Percentiles rank a stretch among this genome's conserved stretches.
These are phyloP conservation scores for Dendroctonus ponderosae DNA, from an alignment of 1,140 invertebrate species.

Conservation along the genomic window DNA sequence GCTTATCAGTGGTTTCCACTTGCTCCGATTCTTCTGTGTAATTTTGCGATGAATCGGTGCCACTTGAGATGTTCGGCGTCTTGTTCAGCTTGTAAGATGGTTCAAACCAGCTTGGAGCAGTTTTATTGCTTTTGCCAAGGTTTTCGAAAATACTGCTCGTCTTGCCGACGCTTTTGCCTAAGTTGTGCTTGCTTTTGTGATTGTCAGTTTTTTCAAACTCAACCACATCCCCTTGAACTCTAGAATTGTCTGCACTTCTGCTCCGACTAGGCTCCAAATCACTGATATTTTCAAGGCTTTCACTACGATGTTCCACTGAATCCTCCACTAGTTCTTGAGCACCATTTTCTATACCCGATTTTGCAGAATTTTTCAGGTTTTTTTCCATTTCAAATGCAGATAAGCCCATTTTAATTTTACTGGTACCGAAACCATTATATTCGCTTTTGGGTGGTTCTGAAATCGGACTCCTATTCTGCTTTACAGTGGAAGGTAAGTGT, in stretches of 20 bases:
- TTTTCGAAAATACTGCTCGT: background rate
- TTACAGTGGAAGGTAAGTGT: conserved; percentile 36
- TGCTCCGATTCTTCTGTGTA: background rate
- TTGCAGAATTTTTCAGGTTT: conserved; percentile 68
- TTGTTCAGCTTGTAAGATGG: conserved; percentile 3
- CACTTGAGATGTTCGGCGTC: no score
- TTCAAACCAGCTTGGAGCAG: background rate
- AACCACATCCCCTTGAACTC: background rate
- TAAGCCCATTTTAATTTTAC: conserved; percentile 28
- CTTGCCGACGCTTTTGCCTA: background rate
- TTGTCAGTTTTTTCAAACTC: background rate
- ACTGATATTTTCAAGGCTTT: no score
- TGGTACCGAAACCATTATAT: conserved; percentile 24
- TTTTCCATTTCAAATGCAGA: conserved; percentile 65
- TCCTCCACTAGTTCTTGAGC: background rate
- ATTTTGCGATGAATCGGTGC: no score
- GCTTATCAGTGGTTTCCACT: background rate
- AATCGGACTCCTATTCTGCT: conserved; percentile 34
- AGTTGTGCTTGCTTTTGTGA: background rate
- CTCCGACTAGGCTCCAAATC: background rate
- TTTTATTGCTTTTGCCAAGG: background rate
- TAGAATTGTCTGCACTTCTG: background rate
- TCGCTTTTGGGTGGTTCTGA: conserved; percentile 38
- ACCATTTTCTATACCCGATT: conserved; percentile 49
- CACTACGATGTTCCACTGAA: background rate